These are phyloP conservation scores for Galemys pyrenaicus DNA, from an alignment of 2,113 vertebrate species.

Conservation along the genomic window DNA sequence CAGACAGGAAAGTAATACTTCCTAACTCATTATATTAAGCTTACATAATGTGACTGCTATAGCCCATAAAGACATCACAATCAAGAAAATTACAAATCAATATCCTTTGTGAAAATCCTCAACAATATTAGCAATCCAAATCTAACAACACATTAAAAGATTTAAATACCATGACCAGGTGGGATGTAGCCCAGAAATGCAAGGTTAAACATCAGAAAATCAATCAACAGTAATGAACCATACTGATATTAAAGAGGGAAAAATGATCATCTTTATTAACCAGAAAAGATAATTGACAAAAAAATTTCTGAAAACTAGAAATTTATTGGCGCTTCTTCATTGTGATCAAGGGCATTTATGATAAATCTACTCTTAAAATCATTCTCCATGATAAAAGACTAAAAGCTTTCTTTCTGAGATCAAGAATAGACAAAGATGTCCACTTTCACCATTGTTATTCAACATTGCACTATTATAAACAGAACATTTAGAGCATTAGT, in stretches of 20 bases:
- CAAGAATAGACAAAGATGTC: background rate
- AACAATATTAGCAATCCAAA: background rate
- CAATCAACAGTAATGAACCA: background rate
- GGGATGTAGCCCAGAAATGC: background rate
- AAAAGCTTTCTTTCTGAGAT: background rate
- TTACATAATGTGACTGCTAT: background rate
- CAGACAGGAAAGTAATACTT: background rate
- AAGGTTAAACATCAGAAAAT: background rate
- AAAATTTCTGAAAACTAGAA: background rate
- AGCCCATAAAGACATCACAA: background rate
- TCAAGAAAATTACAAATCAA: background rate
- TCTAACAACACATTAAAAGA: background rate
- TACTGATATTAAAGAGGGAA: background rate
- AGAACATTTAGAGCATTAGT: background rate
- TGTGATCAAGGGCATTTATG: background rate
- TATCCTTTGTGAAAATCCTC: background rate
- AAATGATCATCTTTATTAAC: background rate
- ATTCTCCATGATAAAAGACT: background rate
- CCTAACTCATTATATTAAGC: background rate
- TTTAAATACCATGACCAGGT: background rate
- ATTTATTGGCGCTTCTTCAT: background rate
- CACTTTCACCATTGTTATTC: background rate
- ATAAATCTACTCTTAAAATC: background rate
- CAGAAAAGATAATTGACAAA: background rate
- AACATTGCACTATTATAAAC: background rate